Conservation (phyloP, 1,140 invertebrate species). For the Proctacanthus coquilletti region DNA sequence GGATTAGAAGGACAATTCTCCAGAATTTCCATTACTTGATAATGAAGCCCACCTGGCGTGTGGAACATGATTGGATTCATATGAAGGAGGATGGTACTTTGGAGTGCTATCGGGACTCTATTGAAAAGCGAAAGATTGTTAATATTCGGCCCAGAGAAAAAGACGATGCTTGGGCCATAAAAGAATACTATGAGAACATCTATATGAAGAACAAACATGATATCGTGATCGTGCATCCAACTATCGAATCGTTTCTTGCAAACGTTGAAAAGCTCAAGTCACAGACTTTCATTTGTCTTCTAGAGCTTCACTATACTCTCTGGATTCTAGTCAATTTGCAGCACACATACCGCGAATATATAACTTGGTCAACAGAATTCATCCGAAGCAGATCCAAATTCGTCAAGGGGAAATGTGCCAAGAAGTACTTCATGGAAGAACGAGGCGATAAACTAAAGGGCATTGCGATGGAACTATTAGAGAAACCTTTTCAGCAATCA, state of each 20-base stretch:
- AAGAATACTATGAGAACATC: conserved; percentile 20
- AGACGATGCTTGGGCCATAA: conserved; percentile 27
- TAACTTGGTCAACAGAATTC: too few species aligned
- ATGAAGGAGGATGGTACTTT: conserved; percentile 8
- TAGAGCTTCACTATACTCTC: conserved; percentile 24
- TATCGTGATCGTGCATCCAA: conserved; percentile 20
- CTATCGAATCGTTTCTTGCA: conserved; percentile 14
- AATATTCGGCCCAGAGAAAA: conserved; percentile 23
- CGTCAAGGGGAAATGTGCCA: conserved; percentile 21
- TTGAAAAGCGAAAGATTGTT: conserved; percentile 17
- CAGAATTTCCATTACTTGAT: conserved; percentile 27
- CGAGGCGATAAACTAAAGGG: conserved; percentile 18
- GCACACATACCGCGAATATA: too few species aligned
- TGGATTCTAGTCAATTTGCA: conserved; percentile 21
- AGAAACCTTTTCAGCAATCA: conserved; percentile 12
- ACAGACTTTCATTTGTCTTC: conserved; percentile 21
- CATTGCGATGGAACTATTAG: conserved; percentile 9
- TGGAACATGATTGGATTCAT: conserved; percentile 26
- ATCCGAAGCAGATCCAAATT: conserved; percentile 22
- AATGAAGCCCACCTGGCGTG: conserved; percentile 23
- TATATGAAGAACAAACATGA: conserved; percentile 19
- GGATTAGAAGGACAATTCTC: conserved; percentile 23
- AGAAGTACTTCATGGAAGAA: conserved; percentile 24
- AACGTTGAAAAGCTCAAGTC: conserved; percentile 20
- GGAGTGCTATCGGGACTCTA: conserved; percentile 17